Evolutionary conservation across 2,888 invertebrate genomes (phyloP), one percentile per base, ranked within the genome.

Genomic region (Morpho achilles): DNA sequence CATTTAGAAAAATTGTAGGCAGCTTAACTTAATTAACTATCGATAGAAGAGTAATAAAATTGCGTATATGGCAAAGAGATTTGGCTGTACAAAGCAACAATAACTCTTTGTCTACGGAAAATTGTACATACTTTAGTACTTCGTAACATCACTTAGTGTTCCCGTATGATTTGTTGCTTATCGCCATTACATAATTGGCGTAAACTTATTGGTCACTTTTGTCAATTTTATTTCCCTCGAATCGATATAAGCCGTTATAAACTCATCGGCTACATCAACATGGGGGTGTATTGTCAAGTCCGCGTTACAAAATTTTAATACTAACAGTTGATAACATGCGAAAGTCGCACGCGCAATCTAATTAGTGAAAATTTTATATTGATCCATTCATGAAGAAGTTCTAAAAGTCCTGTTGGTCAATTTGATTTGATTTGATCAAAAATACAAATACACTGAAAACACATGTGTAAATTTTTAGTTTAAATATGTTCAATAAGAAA

Each of bases 21-120:
- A 77, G 73, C 79, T 77, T 82, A 83, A 80, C 75, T 80, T 77
- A 84, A 78, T 73, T 77, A 80, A 82, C 74, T 72, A 78, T 74
- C 72, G 81, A 82, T 77, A 71, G 69, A 74, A 73, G 75, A 71
- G 75, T 74, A 73, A 74, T 72, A 74, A 71, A 70, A 76, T 75
- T 75, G 79, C 72, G 71, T 73, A 69, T 72, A 80, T 67, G 69
- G 53, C 60, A 57, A 55, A 53, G 58, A 71, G 70, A 69, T 67
- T 68, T 69, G 63, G 43, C 39, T 39, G 45, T 32, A 32, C 52
- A 53, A 32, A 45, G 40, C 44, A 8, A 52, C 51, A 52, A 44
- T n/a, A 23, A 43, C 32, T 44, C 32, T 32, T 44, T 44, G 44
- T 32, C 44, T n/a, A 7, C 43, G 32, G 51, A 44, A 8, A 44